Conservation (phyloP, 1,140 invertebrate species). For the Cylas formicarius region DNA sequence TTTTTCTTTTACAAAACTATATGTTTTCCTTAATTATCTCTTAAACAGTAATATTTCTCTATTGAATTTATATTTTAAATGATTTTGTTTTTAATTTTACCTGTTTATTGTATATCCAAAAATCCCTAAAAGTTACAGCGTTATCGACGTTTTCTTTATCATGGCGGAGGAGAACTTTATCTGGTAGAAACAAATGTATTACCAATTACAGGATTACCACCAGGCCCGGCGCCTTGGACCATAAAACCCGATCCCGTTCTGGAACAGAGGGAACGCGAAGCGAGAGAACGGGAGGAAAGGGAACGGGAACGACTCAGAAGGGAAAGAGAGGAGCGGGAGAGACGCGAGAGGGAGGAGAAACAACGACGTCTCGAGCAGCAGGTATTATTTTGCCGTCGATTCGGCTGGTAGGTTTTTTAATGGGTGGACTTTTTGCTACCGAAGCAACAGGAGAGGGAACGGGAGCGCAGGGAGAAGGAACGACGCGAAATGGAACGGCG, state of each 20-base stretch:
- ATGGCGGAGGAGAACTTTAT: too few relatives aligned
- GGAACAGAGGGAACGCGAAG: slow-evolving; percentile 55
- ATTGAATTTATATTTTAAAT: too few relatives aligned
- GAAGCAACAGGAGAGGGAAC: slow-evolving; percentile 54
- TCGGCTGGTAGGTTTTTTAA: neutral
- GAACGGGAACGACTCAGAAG: slow-evolving; percentile 47
- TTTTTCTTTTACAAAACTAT: too few relatives aligned
- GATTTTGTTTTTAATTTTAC: too few relatives aligned
- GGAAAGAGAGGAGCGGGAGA: slow-evolving; percentile 45
- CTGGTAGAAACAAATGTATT: too few relatives aligned
- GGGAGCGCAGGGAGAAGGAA: slow-evolving; percentile 62
- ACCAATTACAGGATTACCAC: slow-evolving; percentile 43
- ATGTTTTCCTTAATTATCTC: too few relatives aligned
- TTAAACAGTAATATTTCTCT: too few relatives aligned
- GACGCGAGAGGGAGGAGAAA: slow-evolving; percentile 47
- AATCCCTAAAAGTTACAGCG: too few relatives aligned
- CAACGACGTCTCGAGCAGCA: slow-evolving; percentile 49
- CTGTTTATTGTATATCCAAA: too few relatives aligned
- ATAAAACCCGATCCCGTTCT: slow-evolving; percentile 60
- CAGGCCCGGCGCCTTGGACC: slow-evolving; percentile 53
- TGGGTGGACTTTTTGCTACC: slow-evolving; percentile 24
- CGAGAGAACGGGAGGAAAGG: slow-evolving; percentile 49
- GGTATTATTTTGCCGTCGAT: slow-evolving; percentile 45
- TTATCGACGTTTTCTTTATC: too few relatives aligned
- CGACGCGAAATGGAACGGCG: slow-evolving; percentile 62